These are phyloP conservation scores for Leucophenga montana DNA, from an alignment of 2,888 invertebrate genomes.

Conservation along the genomic window DNA sequence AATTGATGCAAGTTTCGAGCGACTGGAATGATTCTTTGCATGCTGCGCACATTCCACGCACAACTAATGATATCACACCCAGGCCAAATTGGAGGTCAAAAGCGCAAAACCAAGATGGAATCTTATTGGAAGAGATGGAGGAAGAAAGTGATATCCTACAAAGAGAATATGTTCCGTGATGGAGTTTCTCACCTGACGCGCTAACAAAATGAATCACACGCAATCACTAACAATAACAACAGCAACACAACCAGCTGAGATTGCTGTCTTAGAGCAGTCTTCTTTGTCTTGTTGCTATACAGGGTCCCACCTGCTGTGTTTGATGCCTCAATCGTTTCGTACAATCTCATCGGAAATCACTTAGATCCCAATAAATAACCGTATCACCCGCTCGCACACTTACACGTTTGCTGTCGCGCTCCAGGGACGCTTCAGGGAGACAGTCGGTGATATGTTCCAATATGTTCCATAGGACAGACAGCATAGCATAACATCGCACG, in stretches of 20 bases:
- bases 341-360: conserved; percentile 73
- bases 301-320: conserved; percentile 65
- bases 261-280: not conserved
- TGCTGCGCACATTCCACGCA: conserved; percentile 9
- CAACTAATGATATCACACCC: conserved; percentile 66
- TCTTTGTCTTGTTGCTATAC: not conserved
- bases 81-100: conserved; percentile 32
- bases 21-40: not conserved
- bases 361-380: conserved; percentile 73
- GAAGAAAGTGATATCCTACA: conserved; percentile 57
- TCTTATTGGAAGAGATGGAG: too few relatives aligned
- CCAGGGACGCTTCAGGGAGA: not conserved
- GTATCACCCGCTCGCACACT: conserved; percentile 53
- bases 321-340: conserved; percentile 69
- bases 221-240: conserved; percentile 41
- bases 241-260: not conserved
- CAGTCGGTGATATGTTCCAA: not conserved
- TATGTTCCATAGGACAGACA: not conserved
- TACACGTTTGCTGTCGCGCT: conserved; percentile 1
- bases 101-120: not conserved
- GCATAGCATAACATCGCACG: not conserved
- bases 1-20: not conserved
- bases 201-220: conserved; percentile 62
- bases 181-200: conserved; percentile 69
- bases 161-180: conserved; percentile 35